phyloP scores from a whole-genome alignment of 2,797 vertebrate genomes.

The Pseudocheirus occidentalis region DNA sequence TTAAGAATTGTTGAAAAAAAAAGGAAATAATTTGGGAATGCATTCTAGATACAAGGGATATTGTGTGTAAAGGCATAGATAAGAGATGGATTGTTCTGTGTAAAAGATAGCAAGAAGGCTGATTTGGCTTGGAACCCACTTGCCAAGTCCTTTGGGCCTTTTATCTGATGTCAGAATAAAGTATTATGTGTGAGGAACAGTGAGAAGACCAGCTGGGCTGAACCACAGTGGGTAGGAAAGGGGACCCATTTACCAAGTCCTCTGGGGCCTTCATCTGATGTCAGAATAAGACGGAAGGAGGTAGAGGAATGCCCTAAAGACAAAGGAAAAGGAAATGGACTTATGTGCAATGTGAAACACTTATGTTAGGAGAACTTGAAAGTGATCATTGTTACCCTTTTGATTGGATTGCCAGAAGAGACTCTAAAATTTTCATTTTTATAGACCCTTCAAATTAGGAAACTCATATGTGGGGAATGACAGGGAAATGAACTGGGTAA shows the following conservation, averaged over 20 bases:
- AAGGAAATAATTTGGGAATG: not conserved
- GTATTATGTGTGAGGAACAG: no score
- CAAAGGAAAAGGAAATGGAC: not conserved
- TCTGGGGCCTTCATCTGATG: constrained; percentile 63
- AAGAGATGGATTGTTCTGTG: not conserved
- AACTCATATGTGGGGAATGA: not conserved
- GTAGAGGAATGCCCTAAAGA: not conserved
- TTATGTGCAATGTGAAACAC: not conserved
- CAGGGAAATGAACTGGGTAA: not conserved
- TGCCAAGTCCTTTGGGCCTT: constrained; percentile 55
- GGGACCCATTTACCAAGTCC: constrained; percentile 50
- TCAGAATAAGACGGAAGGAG: constrained; percentile 10
- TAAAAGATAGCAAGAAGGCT: not conserved
- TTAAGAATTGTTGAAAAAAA: not conserved
- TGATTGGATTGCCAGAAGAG: not conserved
- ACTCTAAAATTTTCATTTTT: constrained; percentile 8
- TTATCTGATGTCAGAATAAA: constrained; percentile 52
- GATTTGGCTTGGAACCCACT: constrained; percentile 13
- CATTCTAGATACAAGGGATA: not conserved
- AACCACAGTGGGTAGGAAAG: not conserved
- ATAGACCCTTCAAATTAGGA: constrained; percentile 19
- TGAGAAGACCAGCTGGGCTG: not conserved
- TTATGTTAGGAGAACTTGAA: not conserved
- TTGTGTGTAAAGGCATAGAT: not conserved
- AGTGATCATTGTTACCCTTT: not conserved